A percentile compares a stretch with the other conserved stretches of the same genome.
These are phyloP conservation scores for Lucilia cuprina DNA, from an alignment of 1,140 invertebrate genomes.

Conservation along the genomic window DNA sequence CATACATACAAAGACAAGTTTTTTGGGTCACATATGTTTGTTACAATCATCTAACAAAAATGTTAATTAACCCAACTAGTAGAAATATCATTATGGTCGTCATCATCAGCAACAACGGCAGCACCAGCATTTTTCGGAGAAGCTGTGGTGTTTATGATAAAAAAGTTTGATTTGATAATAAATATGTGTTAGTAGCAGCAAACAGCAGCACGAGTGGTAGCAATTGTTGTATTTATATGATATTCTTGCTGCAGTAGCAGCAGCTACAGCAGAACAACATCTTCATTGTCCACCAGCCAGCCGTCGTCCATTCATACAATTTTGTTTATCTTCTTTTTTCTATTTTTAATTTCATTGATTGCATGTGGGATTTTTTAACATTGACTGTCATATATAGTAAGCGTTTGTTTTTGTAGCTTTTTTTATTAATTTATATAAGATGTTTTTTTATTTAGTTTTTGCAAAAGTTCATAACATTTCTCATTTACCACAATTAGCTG, in stretches of 20 bases:
- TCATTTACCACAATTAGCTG: constrained; percentile 34
- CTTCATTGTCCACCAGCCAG: background rate
- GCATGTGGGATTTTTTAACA: constrained; percentile 25
- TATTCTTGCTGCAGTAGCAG: background rate
- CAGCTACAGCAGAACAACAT: background rate
- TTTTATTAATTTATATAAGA: background rate
- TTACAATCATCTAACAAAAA: constrained; percentile 31
- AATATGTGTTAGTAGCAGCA: background rate
- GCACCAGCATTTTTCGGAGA: background rate
- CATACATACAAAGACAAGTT: background rate
- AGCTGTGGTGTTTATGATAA: background rate
- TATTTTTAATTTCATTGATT: constrained; percentile 18
- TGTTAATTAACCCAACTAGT: constrained; percentile 33
- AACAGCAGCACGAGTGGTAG: background rate
- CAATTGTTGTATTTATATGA: constrained; percentile 3
- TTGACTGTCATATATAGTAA: background rate
- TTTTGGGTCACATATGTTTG: constrained; percentile 31
- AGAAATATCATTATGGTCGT: background rate
- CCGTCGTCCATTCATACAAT: background rate
- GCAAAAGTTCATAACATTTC: constrained; percentile 35
- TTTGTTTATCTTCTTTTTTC: background rate
- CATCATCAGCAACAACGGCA: background rate
- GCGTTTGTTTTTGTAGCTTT: background rate
- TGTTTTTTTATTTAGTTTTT: background rate
- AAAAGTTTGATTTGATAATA: background rate